phyloP scores from a whole-genome alignment of 2,113 vertebrate genomes.

The Haemorhous mexicanus region DNA sequence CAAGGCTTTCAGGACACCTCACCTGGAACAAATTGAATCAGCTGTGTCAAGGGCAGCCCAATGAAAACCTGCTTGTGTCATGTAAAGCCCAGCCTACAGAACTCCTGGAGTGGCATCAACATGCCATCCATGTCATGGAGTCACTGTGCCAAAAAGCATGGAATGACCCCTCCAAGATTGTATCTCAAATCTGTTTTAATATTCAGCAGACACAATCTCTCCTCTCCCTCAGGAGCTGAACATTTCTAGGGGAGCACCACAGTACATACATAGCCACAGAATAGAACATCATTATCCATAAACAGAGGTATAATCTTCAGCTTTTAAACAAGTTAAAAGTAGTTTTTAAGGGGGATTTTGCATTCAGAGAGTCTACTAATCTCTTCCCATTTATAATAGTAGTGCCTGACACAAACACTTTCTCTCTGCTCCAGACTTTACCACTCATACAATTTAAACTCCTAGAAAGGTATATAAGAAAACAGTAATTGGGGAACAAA shows the following conservation, averaged over 20 bases:
- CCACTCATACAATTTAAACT: background rate
- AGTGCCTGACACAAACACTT: background rate
- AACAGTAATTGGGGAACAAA: background rate
- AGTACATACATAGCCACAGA: background rate
- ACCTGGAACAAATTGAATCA: background rate
- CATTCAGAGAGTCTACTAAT: background rate
- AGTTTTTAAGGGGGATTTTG: background rate
- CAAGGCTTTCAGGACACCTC: background rate
- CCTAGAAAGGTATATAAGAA: background rate
- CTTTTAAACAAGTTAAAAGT: background rate
- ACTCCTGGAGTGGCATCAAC: background rate
- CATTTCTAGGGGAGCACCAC: background rate
- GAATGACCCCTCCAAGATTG: background rate
- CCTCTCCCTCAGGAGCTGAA: background rate
- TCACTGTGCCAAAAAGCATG: background rate
- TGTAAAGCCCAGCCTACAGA: background rate
- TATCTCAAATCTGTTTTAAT: background rate
- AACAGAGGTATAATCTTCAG: background rate
- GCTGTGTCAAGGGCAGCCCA: background rate
- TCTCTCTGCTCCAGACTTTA: background rate
- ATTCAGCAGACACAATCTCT: background rate
- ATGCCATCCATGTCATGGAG: rapidly evolving
- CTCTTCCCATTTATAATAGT: background rate
- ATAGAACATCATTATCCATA: background rate
- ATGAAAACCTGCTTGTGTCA: background rate